A percentile compares a stretch with the other conserved stretches of the same genome.
These are phyloP conservation scores for Isichthys henryi DNA, from an alignment of 2,113 vertebrate species.

Conservation along the genomic window DNA sequence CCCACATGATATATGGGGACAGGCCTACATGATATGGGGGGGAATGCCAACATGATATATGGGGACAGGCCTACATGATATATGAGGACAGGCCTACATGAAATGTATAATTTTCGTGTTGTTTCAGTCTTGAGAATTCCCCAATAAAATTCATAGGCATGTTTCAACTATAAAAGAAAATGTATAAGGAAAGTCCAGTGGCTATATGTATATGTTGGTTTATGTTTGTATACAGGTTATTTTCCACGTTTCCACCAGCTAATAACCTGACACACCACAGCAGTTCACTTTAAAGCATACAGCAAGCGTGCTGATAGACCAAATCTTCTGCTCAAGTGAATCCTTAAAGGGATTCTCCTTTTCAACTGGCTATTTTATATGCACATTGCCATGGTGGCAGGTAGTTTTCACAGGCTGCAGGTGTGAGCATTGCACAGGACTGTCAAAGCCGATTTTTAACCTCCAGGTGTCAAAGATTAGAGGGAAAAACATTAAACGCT, in stretches of 20 bases:
- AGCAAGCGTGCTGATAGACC: background rate
- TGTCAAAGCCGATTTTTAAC: background rate
- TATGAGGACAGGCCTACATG: too few species aligned
- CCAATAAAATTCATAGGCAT: background rate
- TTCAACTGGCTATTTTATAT: constrained; percentile 13
- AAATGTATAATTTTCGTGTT: background rate
- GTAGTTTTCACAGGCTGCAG: background rate
- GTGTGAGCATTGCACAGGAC: background rate
- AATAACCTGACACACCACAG: background rate
- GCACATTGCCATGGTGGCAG: constrained; percentile 5
- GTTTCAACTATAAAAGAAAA: background rate
- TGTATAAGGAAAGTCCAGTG: background rate
- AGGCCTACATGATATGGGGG: too few species aligned
- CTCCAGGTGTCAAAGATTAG: background rate
- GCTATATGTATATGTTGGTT: background rate
- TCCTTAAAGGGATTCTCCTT: background rate
- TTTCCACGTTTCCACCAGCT: background rate
- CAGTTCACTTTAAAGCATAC: background rate
- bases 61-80: background rate
- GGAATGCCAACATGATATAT: background rate
- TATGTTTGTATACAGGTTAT: background rate
- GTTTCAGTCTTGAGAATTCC: background rate
- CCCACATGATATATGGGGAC: too few species aligned
- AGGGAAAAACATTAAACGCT: background rate
- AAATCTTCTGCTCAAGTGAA: constrained; percentile 3